These are phyloP conservation scores for Pedetes capensis DNA, from an alignment of 2,113 vertebrate genomes.

Conservation along the genomic window DNA sequence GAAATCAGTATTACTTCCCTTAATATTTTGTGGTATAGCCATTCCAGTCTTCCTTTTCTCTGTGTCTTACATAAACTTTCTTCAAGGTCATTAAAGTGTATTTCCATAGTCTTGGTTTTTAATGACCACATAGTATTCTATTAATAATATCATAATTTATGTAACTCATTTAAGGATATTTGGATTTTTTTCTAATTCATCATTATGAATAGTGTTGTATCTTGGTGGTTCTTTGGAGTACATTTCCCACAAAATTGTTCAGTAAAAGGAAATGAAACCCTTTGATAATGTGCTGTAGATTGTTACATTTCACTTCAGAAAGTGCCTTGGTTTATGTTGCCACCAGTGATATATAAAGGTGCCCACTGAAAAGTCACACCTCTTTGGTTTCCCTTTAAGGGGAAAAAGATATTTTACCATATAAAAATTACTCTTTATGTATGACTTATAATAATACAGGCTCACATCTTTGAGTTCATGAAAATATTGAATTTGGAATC, in stretches of 20 bases:
- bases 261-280: neutral
- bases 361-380: neutral
- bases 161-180: neutral
- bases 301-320: neutral
- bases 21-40: neutral
- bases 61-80: neutral
- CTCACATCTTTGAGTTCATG: slow-evolving; percentile 56
- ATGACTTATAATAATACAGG: slow-evolving; percentile 48
- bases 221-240: neutral
- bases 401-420: neutral
- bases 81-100: neutral
- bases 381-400: neutral
- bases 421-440: slow-evolving; percentile 28
- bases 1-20: neutral
- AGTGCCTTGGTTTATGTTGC: neutral
- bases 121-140: neutral
- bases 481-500: slow-evolving; percentile 68
- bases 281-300: neutral
- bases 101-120: neutral
- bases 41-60: neutral
- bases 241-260: neutral
- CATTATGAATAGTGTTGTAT: neutral
- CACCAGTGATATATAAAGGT: neutral
- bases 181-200: neutral
- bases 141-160: neutral